phyloP scores from a whole-genome alignment of 2,888 invertebrate genomes.

The Trimorus sp. region DNA sequence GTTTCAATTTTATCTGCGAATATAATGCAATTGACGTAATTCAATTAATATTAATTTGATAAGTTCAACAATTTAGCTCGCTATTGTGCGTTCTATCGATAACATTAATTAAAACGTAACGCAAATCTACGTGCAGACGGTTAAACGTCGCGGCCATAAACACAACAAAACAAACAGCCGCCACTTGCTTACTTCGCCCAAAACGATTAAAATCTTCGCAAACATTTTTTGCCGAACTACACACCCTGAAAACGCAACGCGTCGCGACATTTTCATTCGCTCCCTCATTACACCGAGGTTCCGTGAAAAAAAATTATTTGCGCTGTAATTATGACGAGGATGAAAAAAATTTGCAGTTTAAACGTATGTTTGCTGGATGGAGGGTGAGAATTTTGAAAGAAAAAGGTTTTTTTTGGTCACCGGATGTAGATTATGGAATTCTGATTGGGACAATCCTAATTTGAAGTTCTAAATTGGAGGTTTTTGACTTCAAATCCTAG shows the following conservation, averaged over 20 bases:
- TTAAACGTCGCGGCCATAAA: conserved; percentile 21
- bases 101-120: conserved; percentile 47
- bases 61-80: conserved; percentile 44
- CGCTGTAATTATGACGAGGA: no score
- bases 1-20: conserved; percentile 60
- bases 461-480: no score
- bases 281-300: background rate
- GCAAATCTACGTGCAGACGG: conserved; percentile 12
- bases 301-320: background rate
- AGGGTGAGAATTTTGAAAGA: no score
- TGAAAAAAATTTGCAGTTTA: no score
- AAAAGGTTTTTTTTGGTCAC: no score
- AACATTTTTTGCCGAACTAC: conserved; percentile 33
- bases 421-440: no score
- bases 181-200: conserved; percentile 15
- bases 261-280: background rate
- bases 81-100: conserved; percentile 23
- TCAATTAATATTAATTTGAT: conserved; percentile 54
- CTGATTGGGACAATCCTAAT: no score
- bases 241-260: background rate
- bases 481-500: no score
- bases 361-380: no score
- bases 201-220: conserved; percentile 17
- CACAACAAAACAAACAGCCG: conserved; percentile 32
- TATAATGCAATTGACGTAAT: conserved; percentile 47